Base-by-base conservation (phyloP, 2,888 invertebrate species). In the Acronicta alni region DNA sequence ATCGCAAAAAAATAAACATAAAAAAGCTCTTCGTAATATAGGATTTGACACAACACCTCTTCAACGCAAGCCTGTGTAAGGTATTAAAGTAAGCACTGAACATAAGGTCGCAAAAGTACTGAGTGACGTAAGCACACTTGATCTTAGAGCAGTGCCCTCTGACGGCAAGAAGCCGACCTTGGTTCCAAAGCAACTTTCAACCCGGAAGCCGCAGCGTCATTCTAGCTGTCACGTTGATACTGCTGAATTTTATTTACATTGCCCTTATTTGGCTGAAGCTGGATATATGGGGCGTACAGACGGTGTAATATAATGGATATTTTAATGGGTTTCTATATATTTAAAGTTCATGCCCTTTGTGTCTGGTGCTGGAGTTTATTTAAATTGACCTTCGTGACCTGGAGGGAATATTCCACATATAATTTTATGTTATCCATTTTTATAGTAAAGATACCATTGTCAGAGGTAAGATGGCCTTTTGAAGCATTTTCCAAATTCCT, bases 141-240 rank as follows among this genome's bases (percentile, higher is more conserved):
- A 75, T 54, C 69, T 75, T 74, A 76, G 82, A 80, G 82, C 82
- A 85, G 80, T 85, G 89, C 85, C 89, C 88, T 85, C 83, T 77
- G 80, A 75, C 74, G 83, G 62, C 48, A 59, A 67, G 64, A 72
- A 71, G 76, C 68, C 81, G 87, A 86, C 91, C 91, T 91, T 91
- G 91, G 80, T 72, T 65, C 67, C 79, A 78, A 85, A 86, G 85
- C 91, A 89, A 91, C 91, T 91, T 91, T 91, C 90, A 87, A 91
- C 90, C 89, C 91, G 91, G 91, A 91, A 90, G 78, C 82, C 84
- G 79, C 82, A 81, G 54, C 47, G 60, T 68, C 67, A 68, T 84
- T 81, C 70, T 67, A 68, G 77, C 79, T 81, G 75, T 71, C 80
- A 70, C 61, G 30, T 62, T 72, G 63, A 60, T 55, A 60, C 37